A percentile compares a stretch with the other conserved stretches of the same genome.
These are phyloP conservation scores for Melipona quadrifasciata DNA, from an alignment of 1,140 invertebrate species.

Conservation along the genomic window DNA sequence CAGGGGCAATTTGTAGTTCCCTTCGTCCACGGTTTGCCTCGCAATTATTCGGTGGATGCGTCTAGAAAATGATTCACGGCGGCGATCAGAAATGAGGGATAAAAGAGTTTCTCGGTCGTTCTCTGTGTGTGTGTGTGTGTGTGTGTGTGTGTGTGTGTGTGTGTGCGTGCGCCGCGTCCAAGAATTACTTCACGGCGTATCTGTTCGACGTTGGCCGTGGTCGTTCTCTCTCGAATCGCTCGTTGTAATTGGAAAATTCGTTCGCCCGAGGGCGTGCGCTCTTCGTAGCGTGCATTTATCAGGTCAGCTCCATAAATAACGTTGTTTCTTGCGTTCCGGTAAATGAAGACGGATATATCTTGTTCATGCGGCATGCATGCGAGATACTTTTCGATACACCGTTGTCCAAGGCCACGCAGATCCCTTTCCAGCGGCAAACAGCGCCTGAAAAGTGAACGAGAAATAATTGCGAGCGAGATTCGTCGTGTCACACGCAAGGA, in stretches of 20 bases:
- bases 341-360: conserved; percentile 15
- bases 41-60: conserved; percentile 43
- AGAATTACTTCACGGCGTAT: conserved; percentile 10
- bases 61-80: conserved; percentile 34
- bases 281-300: conserved; percentile 26
- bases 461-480: not conserved
- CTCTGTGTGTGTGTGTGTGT: too few relatives aligned
- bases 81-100: conserved; percentile 32
- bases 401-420: not conserved
- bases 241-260: conserved; percentile 46
- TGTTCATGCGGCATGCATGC: conserved; percentile 10
- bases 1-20: conserved; percentile 31
- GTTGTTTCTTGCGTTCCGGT: not conserved
- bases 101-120: conserved; percentile 4
- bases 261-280: conserved; percentile 5
- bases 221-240: conserved; percentile 1
- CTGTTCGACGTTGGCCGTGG: not conserved
- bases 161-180: too few relatives aligned
- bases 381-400: not conserved
- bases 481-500: not conserved
- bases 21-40: not conserved
- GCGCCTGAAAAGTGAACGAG: too few relatives aligned
- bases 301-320: conserved; percentile 24
- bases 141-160: too few relatives aligned
- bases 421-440: not conserved